Evolutionary conservation across 2,113 vertebrate species (phyloP).

Genomic region (Tylochromis polylepis): DNA sequence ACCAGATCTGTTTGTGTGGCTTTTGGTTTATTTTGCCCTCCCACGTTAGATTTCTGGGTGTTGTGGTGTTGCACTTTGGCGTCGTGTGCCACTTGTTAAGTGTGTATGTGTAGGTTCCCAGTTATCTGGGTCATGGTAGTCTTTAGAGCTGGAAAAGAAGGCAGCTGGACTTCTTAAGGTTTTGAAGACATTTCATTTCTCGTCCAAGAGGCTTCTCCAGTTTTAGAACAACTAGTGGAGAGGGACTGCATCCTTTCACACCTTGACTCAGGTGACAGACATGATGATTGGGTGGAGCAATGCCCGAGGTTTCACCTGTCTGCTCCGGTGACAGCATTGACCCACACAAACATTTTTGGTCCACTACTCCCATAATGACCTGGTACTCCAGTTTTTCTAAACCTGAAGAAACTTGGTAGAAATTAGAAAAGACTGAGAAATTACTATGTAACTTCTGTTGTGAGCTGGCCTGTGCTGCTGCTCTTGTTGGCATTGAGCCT

Average conservation of each 20-base stretch:
- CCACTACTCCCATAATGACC: rapidly evolving
- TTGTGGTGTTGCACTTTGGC: rapidly evolving
- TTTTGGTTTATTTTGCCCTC: rapidly evolving
- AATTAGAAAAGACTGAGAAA: rapidly evolving
- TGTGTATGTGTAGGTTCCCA: not conserved
- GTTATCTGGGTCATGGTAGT: rapidly evolving
- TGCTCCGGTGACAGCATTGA: not conserved
- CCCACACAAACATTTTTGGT: not conserved
- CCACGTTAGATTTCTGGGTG: not conserved
- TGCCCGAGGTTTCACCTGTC: not conserved
- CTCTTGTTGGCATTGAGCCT: too few relatives aligned
- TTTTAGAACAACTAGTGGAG: not conserved
- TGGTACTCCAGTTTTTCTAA: not conserved
- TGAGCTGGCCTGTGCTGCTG: not conserved
- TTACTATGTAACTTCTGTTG: not conserved
- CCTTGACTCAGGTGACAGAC: not conserved
- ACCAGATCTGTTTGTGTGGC: not conserved
- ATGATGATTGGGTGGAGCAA: not conserved
- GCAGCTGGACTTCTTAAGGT: not conserved
- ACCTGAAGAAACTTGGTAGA: not conserved
- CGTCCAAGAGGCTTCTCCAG: not conserved
- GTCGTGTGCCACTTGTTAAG: not conserved
- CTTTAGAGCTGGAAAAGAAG: not conserved
- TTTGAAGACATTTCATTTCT: not conserved
- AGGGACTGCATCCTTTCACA: rapidly evolving